phyloP scores from a whole-genome alignment of 1,140 invertebrate genomes.

The Drosophila repleta region DNA sequence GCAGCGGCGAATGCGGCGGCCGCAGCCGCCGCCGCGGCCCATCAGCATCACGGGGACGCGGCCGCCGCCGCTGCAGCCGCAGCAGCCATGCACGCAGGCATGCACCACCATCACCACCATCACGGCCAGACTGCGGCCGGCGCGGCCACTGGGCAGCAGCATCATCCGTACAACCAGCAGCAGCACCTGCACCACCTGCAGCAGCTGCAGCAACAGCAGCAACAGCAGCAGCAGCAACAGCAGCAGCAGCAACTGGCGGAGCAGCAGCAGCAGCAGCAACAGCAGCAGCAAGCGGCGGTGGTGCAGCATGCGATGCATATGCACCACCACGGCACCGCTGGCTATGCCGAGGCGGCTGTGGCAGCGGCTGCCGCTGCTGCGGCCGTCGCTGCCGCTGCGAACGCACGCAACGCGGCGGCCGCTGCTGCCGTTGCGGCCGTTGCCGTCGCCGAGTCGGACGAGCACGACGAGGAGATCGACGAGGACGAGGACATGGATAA shows the following conservation, averaged over 20 bases:
- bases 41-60: slow-evolving; percentile 46
- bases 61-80: slow-evolving; percentile 36
- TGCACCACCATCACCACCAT: slow-evolving; percentile 48
- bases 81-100: slow-evolving; percentile 42
- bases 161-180: slow-evolving; percentile 79
- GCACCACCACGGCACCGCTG: slow-evolving; percentile 57
- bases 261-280: slow-evolving; percentile 48
- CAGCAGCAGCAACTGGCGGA: slow-evolving; percentile 48
- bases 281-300: slow-evolving; percentile 41
- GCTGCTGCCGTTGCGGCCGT: slow-evolving; percentile 53
- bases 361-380: slow-evolving; percentile 69
- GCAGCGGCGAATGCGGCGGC: slow-evolving; percentile 65
- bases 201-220: slow-evolving; percentile 64
- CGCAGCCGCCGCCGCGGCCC: slow-evolving; percentile 56
- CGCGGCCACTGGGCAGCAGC: slow-evolving; percentile 46
- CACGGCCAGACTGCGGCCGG: slow-evolving; percentile 8
- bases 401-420: slow-evolving; percentile 60
- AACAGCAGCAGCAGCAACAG: slow-evolving; percentile 63
- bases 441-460: slow-evolving; percentile 54
- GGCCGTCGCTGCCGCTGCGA: slow-evolving; percentile 67
- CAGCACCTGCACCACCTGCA: slow-evolving; percentile 76
- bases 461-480: slow-evolving; percentile 59
- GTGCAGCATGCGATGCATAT: slow-evolving; percentile 61
- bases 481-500: slow-evolving; percentile 57
- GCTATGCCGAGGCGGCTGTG: slow-evolving; percentile 71